Percentiles rank a stretch among this genome's conserved stretches.
phyloP scores from a whole-genome alignment of 1,140 invertebrate species.

The Sycophaga agraensis region DNA sequence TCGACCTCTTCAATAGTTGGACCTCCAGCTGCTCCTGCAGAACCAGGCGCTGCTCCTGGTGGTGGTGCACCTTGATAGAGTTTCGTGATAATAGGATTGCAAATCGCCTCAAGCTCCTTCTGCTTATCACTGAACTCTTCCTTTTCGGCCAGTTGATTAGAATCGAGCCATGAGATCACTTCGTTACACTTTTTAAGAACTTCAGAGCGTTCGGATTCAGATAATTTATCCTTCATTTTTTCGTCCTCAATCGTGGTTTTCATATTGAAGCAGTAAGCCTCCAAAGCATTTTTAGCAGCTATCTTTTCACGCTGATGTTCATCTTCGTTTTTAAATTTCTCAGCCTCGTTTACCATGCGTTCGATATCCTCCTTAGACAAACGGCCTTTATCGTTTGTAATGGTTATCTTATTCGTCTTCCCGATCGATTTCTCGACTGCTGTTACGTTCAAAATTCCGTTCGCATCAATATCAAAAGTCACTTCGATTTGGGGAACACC shows the following conservation, averaged over 20 bases:
- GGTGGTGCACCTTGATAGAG: conserved; percentile 73
- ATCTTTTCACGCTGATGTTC: conserved; percentile 70
- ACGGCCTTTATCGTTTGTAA: conserved; percentile 82
- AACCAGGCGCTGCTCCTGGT: conserved; percentile 57
- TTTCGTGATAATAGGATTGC: conserved; percentile 81
- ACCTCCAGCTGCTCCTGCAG: conserved; percentile 44
- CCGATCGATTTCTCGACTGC: conserved; percentile 61
- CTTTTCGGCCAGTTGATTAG: conserved; percentile 70
- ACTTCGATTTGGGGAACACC: conserved; percentile 77
- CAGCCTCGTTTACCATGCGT: conserved; percentile 72
- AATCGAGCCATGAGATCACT: conserved; percentile 59
- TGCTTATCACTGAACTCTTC: conserved; percentile 74
- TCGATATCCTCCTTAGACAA: conserved; percentile 81
- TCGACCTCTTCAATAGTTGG: conserved; percentile 73
- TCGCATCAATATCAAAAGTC: conserved; percentile 68
- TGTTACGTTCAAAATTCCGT: conserved; percentile 68
- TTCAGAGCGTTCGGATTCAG: conserved; percentile 42
- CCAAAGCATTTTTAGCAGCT: conserved; percentile 62
- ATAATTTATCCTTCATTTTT: conserved; percentile 52
- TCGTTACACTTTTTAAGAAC: conserved; percentile 55
- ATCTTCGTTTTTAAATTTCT: conserved; percentile 67
- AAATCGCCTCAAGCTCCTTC: conserved; percentile 72
- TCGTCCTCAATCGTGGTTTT: conserved; percentile 60
- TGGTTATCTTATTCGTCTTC: conserved; percentile 77
- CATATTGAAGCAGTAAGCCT: conserved; percentile 74